Base-by-base conservation (phyloP, 2,888 invertebrate genomes). In the Orchesella flavescens region DNA sequence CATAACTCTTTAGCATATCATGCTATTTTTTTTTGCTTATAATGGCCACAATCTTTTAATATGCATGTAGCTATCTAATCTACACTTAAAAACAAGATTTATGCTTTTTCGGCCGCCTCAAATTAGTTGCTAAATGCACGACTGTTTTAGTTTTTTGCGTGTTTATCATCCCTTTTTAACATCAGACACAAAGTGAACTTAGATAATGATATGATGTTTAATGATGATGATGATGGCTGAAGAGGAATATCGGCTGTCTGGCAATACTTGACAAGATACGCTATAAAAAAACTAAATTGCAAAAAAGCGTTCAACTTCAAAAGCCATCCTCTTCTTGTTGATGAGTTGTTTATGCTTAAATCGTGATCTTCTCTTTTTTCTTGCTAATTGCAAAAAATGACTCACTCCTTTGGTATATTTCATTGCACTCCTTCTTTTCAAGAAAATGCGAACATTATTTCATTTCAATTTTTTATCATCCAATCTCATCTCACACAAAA, bases 271-370 rank as follows among this genome's bases (percentile, higher is more conserved):
- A 24, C 24, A 24, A 23, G 34, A 34, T 34, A 34, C 7, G 34
- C 34, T 34, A 34, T 34, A 34, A 34, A 34, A 34, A 34, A 4
- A 34, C 34, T 34, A 34, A n/a, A n/a, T n/a, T n/a, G n/a, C n/a
- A n/a, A n/a, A n/a, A n/a, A n/a, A 4, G 34, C 34, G 34, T 34
- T 34, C 34, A 34, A 34, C 34, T 34, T 34, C 34, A 44, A 66
- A 17, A 66, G 44, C 44, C 43, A 59, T 69, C 80, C 80, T 73
- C 68, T 24, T 74, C 68, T 68, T 61, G 65, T 80, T 80, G 68
- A 80, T 46, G 80, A 80, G 80, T 78, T 84, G 77, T 81, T 82
- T 78, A 73, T 78, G 63, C 63, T 7, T 19, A 63, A 83, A 57
- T 83, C 83, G 83, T 83, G 83, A 83, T 77, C 66, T 73, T 24